A percentile compares a stretch with the other conserved stretches of the same genome.
These are phyloP conservation scores for Dolichotis patagonum DNA, from an alignment of 2,113 vertebrate genomes.

Conservation along the genomic window DNA sequence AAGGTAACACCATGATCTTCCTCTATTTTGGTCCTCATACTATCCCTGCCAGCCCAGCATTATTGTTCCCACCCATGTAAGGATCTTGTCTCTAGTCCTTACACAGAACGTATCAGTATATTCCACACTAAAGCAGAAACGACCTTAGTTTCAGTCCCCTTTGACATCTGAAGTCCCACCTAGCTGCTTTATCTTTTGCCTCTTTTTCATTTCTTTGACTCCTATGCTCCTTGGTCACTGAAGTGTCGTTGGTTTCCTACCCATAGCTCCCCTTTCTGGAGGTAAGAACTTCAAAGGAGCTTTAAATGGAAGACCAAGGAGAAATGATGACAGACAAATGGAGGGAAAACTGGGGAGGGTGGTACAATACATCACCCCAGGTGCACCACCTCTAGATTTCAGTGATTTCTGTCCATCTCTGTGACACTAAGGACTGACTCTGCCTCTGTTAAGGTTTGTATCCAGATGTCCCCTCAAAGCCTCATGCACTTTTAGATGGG, in stretches of 20 bases:
- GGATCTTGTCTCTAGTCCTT: neutral
- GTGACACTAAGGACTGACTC: neutral
- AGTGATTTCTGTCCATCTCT: neutral
- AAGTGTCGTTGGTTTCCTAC: neutral
- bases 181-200: neutral
- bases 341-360: neutral
- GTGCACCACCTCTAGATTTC: neutral
- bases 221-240: neutral
- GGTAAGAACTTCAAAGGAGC: neutral
- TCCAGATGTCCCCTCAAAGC: neutral
- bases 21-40: neutral
- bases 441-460: neutral
- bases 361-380: neutral
- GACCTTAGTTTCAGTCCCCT: neutral
- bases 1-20: neutral
- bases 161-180: neutral
- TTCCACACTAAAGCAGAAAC: neutral
- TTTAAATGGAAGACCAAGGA: slow-evolving; percentile 5
- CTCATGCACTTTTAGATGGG: neutral
- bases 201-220: neutral
- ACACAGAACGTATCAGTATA: neutral
- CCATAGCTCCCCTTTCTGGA: neutral
- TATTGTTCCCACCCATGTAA: neutral
- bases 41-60: neutral
- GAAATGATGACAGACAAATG: neutral